Evolutionary conservation across 37 sponge, comb jelly and placozoan genomes (phyloP).

Genomic region (Spongilla lacustris): DNA sequence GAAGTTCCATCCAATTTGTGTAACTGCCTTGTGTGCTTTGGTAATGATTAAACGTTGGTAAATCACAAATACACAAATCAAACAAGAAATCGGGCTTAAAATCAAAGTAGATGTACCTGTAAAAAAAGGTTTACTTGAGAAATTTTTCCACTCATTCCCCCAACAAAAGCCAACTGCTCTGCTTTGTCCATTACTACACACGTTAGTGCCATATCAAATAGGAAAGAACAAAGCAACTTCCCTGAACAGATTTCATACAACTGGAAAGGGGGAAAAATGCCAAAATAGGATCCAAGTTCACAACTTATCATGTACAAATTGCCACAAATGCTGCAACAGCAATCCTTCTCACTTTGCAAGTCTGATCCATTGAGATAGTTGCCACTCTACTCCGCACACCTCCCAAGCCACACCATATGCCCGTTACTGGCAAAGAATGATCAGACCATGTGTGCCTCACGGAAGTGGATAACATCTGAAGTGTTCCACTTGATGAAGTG

Average conservation of each 20-base stretch:
- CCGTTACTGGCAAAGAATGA: conserved; percentile 85
- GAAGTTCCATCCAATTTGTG: not conserved
- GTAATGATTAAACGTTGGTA: not conserved
- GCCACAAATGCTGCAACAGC: not conserved
- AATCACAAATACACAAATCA: not conserved
- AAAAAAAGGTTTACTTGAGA: conserved; percentile 60
- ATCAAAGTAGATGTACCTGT: too few relatives aligned
- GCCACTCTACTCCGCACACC: conserved; percentile 59
- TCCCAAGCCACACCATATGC: conserved; percentile 74
- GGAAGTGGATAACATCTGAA: not conserved
- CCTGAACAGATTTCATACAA: conserved; percentile 76
- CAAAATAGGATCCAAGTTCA: not conserved
- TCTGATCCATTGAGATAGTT: conserved; percentile 86
- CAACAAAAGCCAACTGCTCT: conserved; percentile 69
- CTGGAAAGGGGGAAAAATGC: conserved; percentile 14
- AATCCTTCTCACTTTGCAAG: conserved; percentile 74
- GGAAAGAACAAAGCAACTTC: conserved; percentile 64
- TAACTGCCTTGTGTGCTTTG: not conserved
- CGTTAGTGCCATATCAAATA: conserved; percentile 71
- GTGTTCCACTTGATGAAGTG: not conserved
- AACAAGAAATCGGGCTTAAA: too few relatives aligned
- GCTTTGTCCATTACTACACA: conserved; percentile 53
- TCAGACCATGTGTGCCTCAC: conserved; percentile 72
- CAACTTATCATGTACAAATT: not conserved
- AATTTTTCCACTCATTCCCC: conserved; percentile 59